These are phyloP conservation scores for Chrysopilus asiliformis DNA, from an alignment of 2,888 invertebrate species.

Conservation along the genomic window DNA sequence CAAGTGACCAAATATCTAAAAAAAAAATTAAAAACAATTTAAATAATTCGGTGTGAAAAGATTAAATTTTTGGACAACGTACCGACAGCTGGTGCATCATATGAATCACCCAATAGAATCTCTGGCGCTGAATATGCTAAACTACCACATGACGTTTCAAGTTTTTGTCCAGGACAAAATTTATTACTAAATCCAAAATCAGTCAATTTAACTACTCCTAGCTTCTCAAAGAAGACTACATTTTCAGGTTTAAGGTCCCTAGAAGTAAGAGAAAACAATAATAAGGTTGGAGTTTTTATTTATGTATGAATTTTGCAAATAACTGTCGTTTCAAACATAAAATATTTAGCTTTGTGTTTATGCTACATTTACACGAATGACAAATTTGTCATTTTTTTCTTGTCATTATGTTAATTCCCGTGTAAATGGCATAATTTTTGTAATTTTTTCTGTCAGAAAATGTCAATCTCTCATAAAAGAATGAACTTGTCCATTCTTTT, in stretches of 20 bases:
- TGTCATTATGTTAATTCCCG: too few species aligned
- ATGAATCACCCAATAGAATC: slow-evolving; percentile 94
- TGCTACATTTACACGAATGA: not conserved
- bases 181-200: slow-evolving; percentile 98
- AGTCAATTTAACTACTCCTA: slow-evolving; percentile 93
- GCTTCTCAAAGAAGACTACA: slow-evolving; percentile 96
- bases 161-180: slow-evolving; percentile 88
- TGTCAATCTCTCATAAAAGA: too few species aligned
- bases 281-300: slow-evolving; percentile 1
- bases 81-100: slow-evolving; percentile 97
- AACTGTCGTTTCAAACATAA: too few species aligned
- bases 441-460: too few species aligned
- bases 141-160: slow-evolving; percentile 97
- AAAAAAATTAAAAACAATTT: not conserved
- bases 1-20: slow-evolving; percentile 93
- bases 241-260: slow-evolving; percentile 98
- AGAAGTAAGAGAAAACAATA: slow-evolving; percentile 14
- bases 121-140: slow-evolving; percentile 98
- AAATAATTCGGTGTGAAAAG: not conserved
- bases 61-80: slow-evolving; percentile 25
- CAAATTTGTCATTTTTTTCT: not conserved
- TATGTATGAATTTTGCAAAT: not conserved
- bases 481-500: too few species aligned
- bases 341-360: too few species aligned
- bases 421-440: too few species aligned